A percentile compares a stretch with the other conserved stretches of the same genome.
phyloP scores from a whole-genome alignment of 1,140 invertebrate species.

The Leptinotarsa lineolata region DNA sequence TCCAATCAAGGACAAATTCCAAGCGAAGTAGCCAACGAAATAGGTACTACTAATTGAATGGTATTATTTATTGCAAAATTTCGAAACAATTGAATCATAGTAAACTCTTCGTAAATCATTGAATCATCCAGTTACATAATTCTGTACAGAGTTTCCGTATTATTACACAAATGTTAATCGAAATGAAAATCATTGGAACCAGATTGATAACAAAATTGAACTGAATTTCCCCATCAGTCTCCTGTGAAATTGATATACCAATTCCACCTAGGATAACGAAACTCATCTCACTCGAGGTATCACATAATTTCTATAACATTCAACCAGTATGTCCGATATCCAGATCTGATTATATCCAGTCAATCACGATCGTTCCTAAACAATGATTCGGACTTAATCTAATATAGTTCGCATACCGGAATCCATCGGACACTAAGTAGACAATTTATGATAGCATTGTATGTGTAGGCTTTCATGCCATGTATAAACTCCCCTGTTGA shows the following conservation, averaged over 20 bases:
- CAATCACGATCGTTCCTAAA: not conserved
- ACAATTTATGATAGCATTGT: slow-evolving; percentile 2
- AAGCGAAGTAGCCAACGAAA: too few species aligned
- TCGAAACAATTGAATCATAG: too few species aligned
- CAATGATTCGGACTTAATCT: slow-evolving; percentile 6
- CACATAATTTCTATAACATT: not conserved
- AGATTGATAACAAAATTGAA: too few species aligned
- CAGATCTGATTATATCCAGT: not conserved
- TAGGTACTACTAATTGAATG: too few species aligned
- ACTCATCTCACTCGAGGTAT: not conserved
- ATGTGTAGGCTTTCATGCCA: not conserved
- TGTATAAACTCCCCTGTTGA: not conserved
- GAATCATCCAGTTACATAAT: too few species aligned
- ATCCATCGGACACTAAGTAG: not conserved
- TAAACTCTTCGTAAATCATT: too few species aligned
- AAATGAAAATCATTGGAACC: too few species aligned
- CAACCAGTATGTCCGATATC: not conserved
- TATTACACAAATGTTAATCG: too few species aligned
- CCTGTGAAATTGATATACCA: not conserved
- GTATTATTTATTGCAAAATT: too few species aligned
- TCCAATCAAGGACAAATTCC: too few species aligned
- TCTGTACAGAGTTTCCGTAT: too few species aligned
- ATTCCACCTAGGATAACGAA: not conserved
- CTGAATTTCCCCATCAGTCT: too few species aligned
- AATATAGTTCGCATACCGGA: not conserved